A percentile compares a stretch with the other conserved stretches of the same genome.
Evolutionary conservation across 2,888 invertebrate species (phyloP).

Genomic region (Xiphydria camelus): DNA sequence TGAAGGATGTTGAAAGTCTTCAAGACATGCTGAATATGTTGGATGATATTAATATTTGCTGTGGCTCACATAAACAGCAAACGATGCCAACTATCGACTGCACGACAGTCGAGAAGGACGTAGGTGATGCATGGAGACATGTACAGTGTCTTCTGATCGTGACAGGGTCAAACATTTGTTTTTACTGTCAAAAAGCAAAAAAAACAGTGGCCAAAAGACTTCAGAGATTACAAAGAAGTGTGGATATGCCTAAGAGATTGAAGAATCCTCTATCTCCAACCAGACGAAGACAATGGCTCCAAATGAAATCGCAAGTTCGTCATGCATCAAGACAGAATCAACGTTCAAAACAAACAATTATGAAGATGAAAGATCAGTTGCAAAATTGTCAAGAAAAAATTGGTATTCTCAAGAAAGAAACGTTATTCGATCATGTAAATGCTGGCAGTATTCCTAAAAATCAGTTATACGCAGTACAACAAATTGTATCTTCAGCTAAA

Average conservation of each 20-base stretch:
- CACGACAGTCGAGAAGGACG: background rate
- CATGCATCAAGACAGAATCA: background rate
- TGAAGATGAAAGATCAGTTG: background rate
- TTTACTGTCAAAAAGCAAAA: too few species aligned
- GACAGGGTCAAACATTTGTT: too few species aligned
- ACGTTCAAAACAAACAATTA: background rate
- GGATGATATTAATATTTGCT: background rate
- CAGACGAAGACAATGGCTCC: too few species aligned
- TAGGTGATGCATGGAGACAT: too few species aligned
- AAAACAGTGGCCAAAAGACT: too few species aligned
- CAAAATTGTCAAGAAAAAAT: background rate
- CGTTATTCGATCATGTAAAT: background rate
- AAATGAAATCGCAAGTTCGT: background rate
- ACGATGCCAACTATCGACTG: background rate
- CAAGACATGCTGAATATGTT: background rate
- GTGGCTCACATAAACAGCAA: background rate
- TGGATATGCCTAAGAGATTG: too few species aligned
- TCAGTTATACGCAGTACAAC: slow-evolving; percentile 8
- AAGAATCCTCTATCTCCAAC: background rate
- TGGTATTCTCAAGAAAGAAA: background rate
- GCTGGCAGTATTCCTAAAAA: slow-evolving; percentile 4
- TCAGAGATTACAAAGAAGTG: too few species aligned
- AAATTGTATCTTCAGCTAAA: slow-evolving; percentile 23
- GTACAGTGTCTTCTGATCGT: too few species aligned
- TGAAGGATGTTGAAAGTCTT: too few species aligned